Evolutionary conservation across 2,888 invertebrate genomes (phyloP), one percentile per base, ranked within the genome.

Genomic region (Acleris literana): DNA sequence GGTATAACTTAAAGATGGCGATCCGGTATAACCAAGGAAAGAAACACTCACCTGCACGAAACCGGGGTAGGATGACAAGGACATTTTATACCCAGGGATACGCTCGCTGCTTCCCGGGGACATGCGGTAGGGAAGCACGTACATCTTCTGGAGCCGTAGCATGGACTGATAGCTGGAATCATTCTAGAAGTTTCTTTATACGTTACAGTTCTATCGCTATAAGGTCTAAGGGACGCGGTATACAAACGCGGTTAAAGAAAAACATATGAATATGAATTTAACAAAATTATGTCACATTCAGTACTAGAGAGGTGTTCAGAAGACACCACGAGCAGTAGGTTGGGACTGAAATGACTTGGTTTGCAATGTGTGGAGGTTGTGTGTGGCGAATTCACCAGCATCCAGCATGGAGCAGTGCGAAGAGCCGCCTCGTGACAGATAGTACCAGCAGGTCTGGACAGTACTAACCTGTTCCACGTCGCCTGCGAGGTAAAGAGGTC

Each of bases 91-190:
- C 0, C 94, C 95, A 2, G 94, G 93, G 39, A 95, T 93, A 18
- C 74, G 70, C 52, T 77, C 54, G 57, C 77, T 70, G 62, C 73
- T 73, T 55, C 66, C 63, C 2, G 86, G 79, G 0, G 79, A 68
- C 53, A 78, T 22, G 54, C 80, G 87, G 79, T 87, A 93, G 54
- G 91, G 87, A 65, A 96, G 87, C 68, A 94, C 93, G 80, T 95
- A 96, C 83, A 93, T 93, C 86, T 96, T 96, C 72, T 95, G 92
- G n/a, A 95, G 81, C 1, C 95, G 90, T 65, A 95, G 85, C 96
- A 96, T 96, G 3, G 93, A 92, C 72, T 93, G 92, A 80, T 94
- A 95, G 48, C 93, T 93, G 79, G 46, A 46, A 46, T 46, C n/a
- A 6, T 46, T 16, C 17, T 46, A 6, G 6, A 46, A 11, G 5